Percentiles rank a stretch among this genome's conserved stretches.
Conservation (phyloP, 2,888 invertebrate species). For the Embidobia sp. region DNA sequence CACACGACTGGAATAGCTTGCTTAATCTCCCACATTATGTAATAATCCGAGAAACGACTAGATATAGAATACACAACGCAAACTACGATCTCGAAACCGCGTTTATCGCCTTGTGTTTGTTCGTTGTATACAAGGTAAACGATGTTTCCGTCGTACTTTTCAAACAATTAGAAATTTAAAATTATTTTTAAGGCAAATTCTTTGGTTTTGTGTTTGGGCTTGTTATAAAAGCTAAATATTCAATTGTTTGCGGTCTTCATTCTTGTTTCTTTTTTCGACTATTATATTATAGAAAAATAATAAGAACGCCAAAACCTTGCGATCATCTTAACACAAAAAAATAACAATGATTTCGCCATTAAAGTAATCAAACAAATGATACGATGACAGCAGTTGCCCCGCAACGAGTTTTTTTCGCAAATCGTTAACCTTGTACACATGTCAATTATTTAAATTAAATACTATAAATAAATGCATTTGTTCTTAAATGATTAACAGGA, state of each 20-base stretch:
- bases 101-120: conserved; percentile 40
- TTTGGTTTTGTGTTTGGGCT: too few relatives aligned
- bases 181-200: too few relatives aligned
- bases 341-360: too few relatives aligned
- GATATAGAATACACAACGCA: conserved; percentile 30
- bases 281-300: too few relatives aligned
- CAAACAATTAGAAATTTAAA: too few relatives aligned
- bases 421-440: conserved; percentile 52
- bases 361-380: too few relatives aligned
- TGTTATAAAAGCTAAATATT: too few relatives aligned
- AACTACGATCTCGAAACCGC: conserved; percentile 22
- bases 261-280: too few relatives aligned
- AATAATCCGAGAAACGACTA: conserved; percentile 33
- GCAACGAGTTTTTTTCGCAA: conserved; percentile 18
- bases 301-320: too few relatives aligned
- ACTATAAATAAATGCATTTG: conserved; percentile 54
- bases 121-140: conserved; percentile 61
- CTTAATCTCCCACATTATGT: conserved; percentile 46
- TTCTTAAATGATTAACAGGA: conserved; percentile 27
- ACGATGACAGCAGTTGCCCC: conserved; percentile 34
- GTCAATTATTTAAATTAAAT: too few relatives aligned
- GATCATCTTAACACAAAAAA: too few relatives aligned
- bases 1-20: conserved; percentile 40
- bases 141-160: neutral
- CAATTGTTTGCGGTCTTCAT: too few relatives aligned